Evolutionary conservation across 2,888 invertebrate genomes (phyloP).

Genomic region (Trissoscelio sp.): DNA sequence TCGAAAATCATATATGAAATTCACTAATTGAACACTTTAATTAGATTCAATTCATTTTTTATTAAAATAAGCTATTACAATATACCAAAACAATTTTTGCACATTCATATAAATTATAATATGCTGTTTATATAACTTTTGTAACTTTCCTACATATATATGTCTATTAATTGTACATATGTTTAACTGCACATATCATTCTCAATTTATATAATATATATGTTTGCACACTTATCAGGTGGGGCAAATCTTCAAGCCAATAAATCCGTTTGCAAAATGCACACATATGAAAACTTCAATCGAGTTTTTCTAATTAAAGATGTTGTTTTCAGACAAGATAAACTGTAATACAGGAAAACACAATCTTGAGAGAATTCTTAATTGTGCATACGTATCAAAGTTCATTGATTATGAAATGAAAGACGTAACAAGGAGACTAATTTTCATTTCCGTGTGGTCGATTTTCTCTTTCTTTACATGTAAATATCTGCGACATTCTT

Average conservation of each 20-base stretch:
- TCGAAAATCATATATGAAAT: no score
- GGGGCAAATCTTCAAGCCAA: no score
- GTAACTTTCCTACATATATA: not conserved
- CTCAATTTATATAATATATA: no score
- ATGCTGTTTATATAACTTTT: not conserved
- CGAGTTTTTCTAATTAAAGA: no score
- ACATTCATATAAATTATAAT: conserved; percentile 13
- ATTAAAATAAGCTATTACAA: no score
- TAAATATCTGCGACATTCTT: conserved; percentile 62
- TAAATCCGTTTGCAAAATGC: no score
- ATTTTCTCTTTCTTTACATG: conserved; percentile 56
- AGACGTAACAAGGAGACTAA: conserved; percentile 11
- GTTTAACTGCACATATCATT: not conserved
- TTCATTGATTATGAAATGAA: conserved; percentile 7
- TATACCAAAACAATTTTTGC: conserved; percentile 6
- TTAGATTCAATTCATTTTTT: conserved; percentile 2
- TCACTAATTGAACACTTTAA: not conserved
- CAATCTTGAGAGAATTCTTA: no score
- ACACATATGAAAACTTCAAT: no score
- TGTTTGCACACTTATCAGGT: no score
- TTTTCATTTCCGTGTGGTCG: conserved; percentile 46
- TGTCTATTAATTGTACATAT: not conserved
- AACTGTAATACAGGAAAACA: no score
- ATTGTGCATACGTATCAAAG: not conserved
- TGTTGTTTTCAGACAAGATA: no score